Base-by-base conservation (phyloP, 30 jellyfish, hydroid and myxozoan species). In the Aurelia sp. region DNA sequence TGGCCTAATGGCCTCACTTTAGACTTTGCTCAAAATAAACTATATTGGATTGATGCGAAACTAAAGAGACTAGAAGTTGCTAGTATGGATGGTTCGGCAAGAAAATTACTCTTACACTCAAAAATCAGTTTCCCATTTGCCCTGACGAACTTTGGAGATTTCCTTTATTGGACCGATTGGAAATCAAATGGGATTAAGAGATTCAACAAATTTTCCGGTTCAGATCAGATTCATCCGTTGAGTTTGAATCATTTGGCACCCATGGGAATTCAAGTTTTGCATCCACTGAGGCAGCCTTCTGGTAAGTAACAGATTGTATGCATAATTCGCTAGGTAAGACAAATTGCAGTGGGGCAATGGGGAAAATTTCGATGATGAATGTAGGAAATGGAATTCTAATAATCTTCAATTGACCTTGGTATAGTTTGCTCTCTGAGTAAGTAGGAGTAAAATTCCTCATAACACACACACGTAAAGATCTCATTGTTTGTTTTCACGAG, bases 1-100 rank as follows among this genome's bases (percentile, higher is more conserved):
- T 94, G 99, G 99, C 99, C 99, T 4, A 94, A 94, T 74, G 99
- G 97, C 10, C 52, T 94, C 61, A 69, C 99, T 13, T 47, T 94
- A 6, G 99, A 94, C 62, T 68, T 76, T 35, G 76, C 84, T 21
- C 97, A 89, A 33, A 55, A 76, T 51, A 94, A 85, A 78, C 59
- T 94, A 84, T 94, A 89, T 73, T 94, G 99, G 99, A 65, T 84
- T 15, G 97, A 88, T 84, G 96, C 99, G 35, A 89, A 89, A 64
- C 86, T 89, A 40, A 83, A 77, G 62, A 64, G 94, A 40, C 30
- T 94, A 6, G 99, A 94, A 53, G 97, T 89, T 4, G 91, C 96
- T 8, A 91, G 73, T 52, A 13, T 94, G 81, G 96, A 94, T 44
- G 99, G 99, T 4, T 37, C 94, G n/a, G 74, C 70, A 58, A 66